A percentile compares a stretch with the other conserved stretches of the same genome.
Evolutionary conservation across 2,888 invertebrate genomes (phyloP).

Genomic region (Eugnorisma glareosa): DNA sequence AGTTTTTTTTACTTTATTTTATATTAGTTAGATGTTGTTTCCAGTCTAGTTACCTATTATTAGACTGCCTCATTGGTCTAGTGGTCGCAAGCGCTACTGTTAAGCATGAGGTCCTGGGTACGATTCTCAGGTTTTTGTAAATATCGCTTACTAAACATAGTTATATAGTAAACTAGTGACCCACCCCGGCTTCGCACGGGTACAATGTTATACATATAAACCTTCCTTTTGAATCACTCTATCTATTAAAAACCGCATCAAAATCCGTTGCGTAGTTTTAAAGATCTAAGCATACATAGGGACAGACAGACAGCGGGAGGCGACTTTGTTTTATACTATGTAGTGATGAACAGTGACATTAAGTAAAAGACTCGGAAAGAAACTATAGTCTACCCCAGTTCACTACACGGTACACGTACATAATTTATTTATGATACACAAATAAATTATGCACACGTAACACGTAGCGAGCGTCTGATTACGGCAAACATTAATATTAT

Average conservation of each 20-base stretch:
- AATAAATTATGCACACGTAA: no score
- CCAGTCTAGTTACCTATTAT: background rate
- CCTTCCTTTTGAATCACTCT: no score
- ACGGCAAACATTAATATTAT: slow-evolving; percentile 11
- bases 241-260: no score
- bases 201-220: no score
- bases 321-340: no score
- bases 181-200: no score
- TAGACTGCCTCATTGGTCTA: background rate
- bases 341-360: background rate
- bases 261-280: no score
- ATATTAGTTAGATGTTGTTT: background rate
- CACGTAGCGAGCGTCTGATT: slow-evolving; percentile 19
- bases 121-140: background rate
- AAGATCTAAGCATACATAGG: no score
- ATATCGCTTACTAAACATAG: no score
- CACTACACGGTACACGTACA: background rate
- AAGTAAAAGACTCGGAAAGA: background rate
- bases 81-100: background rate
- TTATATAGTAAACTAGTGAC: no score
- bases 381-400: background rate
- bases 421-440: slow-evolving; percentile 15
- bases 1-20: no score
- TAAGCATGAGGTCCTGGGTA: background rate
- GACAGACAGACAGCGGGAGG: no score